Evolutionary conservation across 2,113 vertebrate species (phyloP), one percentile per base, ranked within the genome.

Genomic region (Nestor notabilis): DNA sequence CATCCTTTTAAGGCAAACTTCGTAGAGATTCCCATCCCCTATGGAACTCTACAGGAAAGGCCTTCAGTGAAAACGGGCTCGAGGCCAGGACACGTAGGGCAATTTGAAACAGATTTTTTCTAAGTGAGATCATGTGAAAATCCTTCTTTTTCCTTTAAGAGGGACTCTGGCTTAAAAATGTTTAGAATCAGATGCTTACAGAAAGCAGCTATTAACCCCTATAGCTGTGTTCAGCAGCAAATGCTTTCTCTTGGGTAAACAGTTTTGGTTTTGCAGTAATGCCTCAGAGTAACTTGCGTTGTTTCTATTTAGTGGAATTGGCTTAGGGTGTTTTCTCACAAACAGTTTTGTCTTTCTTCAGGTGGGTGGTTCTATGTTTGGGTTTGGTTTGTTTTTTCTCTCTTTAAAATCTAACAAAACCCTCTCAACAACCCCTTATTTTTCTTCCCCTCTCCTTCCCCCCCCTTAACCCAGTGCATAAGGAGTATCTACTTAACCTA

Each of bases 91-190:
- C 90, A 96, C 88, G 89, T 90, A 95, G 95, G 85, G 82, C 90
- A 95, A 96, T 96, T 94, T 97, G 96, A 96, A 97, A 95, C 93
- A 97, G 95, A 97, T 96, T 96, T 96, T 97, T 94, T 96, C 52
- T 72, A 95, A 96, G 92, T 97, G 96, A 98, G 93, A 95, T 98
- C 97, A 98, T 98, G 97, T 96, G 97, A 98, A 98, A 96, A 97
- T 95, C 71, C 60, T 68, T 63, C 50, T 93, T 87, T 89, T 90
- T 89, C 79, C 88, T 93, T 76, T 82, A 79, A 90, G 89, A 86
- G 61, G 74, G 69, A 82, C 81, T 92, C 71, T 78, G 79, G 58
- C 84, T 92, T 82, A 89, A 84, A 95, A 95, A 82, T 83, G 65
- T 65, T 95, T 95, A 84, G 60, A 70, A 55, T 89, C 85, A 55